Percentiles rank a stretch among this genome's conserved stretches.
phyloP scores from a whole-genome alignment of 2,113 vertebrate genomes.

The Microtus richardsoni region DNA sequence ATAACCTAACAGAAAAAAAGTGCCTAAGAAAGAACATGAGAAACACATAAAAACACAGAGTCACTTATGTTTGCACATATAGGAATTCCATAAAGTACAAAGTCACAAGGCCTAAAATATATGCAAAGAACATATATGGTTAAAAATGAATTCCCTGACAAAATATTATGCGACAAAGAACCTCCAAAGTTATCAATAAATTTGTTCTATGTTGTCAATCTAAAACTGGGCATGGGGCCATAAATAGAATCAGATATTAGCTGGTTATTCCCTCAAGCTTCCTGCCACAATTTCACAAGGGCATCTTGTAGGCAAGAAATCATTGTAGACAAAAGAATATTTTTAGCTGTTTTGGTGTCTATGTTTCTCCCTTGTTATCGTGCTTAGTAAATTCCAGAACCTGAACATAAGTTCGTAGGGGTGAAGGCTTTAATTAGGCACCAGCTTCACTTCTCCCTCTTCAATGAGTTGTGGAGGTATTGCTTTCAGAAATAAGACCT shows the following conservation, averaged over 20 bases:
- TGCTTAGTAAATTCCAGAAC: background rate
- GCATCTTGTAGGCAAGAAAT: background rate
- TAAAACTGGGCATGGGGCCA: background rate
- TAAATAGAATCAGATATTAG: background rate
- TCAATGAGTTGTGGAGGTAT: background rate
- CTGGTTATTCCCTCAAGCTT: background rate
- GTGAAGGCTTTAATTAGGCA: background rate
- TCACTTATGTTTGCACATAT: background rate
- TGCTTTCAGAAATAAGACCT: background rate
- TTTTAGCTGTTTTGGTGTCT: background rate
- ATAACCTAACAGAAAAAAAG: background rate
- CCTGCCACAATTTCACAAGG: background rate
- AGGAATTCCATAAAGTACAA: background rate
- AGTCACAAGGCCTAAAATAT: background rate
- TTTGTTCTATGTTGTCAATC: background rate
- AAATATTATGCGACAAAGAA: background rate
- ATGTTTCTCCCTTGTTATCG: background rate
- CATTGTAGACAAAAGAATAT: background rate
- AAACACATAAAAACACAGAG: background rate
- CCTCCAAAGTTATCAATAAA: background rate
- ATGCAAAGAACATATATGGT: too few species aligned
- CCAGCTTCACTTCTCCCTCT: background rate
- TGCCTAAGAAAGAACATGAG: background rate
- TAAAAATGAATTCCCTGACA: background rate
- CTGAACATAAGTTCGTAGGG: background rate